Evolutionary conservation across 2,113 vertebrate genomes (phyloP), one percentile per base, ranked within the genome.

Genomic region (Polyodon spathula): DNA sequence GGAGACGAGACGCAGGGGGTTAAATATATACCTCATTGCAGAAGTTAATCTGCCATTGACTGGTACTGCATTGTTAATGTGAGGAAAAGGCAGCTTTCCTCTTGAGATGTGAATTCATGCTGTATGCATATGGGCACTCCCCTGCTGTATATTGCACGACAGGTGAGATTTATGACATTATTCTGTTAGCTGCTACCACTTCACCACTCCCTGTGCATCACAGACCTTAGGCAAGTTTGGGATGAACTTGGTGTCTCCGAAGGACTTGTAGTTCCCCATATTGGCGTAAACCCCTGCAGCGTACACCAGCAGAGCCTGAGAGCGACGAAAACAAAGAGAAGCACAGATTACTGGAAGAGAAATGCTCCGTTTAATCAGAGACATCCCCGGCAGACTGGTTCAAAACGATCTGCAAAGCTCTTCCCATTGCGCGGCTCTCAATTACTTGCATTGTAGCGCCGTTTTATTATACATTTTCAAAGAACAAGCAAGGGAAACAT

Each of bases 181-280:
- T 27, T 27, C 3, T 27, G 27, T 27, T 27, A 27, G 27, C 3
- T 48, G 9, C 46, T n/a, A 10, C 9, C 46, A 11, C n/a, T n/a
- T n/a, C n/a, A n/a, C 12, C 7, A 7, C 5, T 16, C 6, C 5
- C 17, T 44, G 6, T 15, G 12, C 27, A 7, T 1, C 1, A 38
- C 75, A 85, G 69, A 94, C 93, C 89, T 90, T 89, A 6, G 91
- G 83, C 12, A 95, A 66, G 71, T 89, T 94, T 61, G 93, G 93
- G 44, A 95, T 81, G 69, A 95, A 95, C 73, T 95, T 95, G 27
- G 92, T 93, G 76, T 95, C 93, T 4, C 93, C 93, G 6, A 95
- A 95, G 17, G 93, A 95, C 67, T 95, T 95, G 76, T 95, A 95
- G 85, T 95, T 95, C 51, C 93, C 93, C 93, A 95, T 95, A 77